Base-by-base conservation (phyloP, 1,140 invertebrate genomes). In the Drosophila elegans region DNA sequence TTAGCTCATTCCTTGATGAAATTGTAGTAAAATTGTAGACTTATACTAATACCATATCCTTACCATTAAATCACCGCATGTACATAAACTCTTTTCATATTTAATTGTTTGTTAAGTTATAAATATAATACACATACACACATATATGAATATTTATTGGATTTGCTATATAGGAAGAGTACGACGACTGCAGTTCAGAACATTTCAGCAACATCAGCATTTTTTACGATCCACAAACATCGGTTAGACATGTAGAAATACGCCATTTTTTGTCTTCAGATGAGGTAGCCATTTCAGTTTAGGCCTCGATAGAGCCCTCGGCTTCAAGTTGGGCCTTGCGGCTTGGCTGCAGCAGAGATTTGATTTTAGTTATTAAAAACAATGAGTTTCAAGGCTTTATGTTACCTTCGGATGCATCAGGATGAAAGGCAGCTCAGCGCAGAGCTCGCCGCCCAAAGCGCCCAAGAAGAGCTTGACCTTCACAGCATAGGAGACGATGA, bases 401-500 rank as follows among this genome's bases (percentile, higher is more conserved):
- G 10, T 76, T 83, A 95, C 95, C 93, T 99, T 99, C 3, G 98
- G 97, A 93, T 99, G 97, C 96, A 99, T 99, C 44, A 99, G 93
- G 45, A 99, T 97, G 93, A 99, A 99, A 7, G 99, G 99, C 78
- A 99, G 93, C 93, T 99, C 98, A 3, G 98, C 98, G 12, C 96
- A 94, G 9, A 99, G 93, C 93, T 99, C 98, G 11, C 98, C 98
- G 34, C 97, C 97, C 38, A 99, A 94, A 52, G 98, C 97, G 25
- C 98, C 98, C 66, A 99, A 93, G 91, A 97, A 98, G 5, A 99
- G 94, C 93, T 99, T 98, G 7, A 99, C 98, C 93, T 99, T 99
- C 9, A 97, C 96, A 25, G 95, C 95, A 93, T 98, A 98, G 2
- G 97, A 97, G 4, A 98, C 96, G 66, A 98, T 95, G 71, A 98